Base-by-base conservation (phyloP, 1,140 invertebrate species). In the Drosophila albomicans region DNA sequence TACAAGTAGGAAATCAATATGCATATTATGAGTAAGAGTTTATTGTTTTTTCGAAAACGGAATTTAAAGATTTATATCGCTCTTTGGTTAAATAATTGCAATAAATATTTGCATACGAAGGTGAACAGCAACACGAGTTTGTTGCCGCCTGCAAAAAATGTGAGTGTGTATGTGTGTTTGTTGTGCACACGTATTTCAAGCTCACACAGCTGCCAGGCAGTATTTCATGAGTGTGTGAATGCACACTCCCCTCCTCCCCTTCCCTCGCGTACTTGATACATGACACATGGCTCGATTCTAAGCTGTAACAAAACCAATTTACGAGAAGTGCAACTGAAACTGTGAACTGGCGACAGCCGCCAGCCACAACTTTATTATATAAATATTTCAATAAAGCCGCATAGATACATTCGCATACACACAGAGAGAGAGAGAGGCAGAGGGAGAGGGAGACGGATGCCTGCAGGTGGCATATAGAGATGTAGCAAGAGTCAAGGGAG, bases 291-390 rank as follows among this genome's bases (percentile, higher is more conserved):
- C 8, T 49, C 1, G 45, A n/a, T 56, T 35, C 51, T 56, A 62
- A 66, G 64, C 65, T 74, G 80, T 78, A 74, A 85, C 68, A 72
- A 68, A 64, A 78, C 75, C 71, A 81, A 85, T 85, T 73, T 75
- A 61, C 78, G 79, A 70, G 46, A 70, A 70, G 52, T 63, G 59
- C 52, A 63, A 70, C 49, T 49, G 66, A 54, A 68, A 46, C 71
- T 49, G 20, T 4, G 59, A 16, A 62, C 73, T 51, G 59, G 20
- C 69, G 54, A 49, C 65, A 48, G 59, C 59, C 58, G 66, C 25
- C 66, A 71, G 67, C 59, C 38, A 65, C 72, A 89, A 89, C 78
- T 89, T 89, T 85, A 84, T 86, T 89, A 77, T 85, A 90, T 85
- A 90, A 89, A 89, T 89, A 89, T 85, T 90, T 74, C 85, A 90